A percentile compares a stretch with the other conserved stretches of the same genome.
These are phyloP conservation scores for Tachina grossa DNA, from an alignment of 2,888 invertebrate genomes.

Conservation along the genomic window DNA sequence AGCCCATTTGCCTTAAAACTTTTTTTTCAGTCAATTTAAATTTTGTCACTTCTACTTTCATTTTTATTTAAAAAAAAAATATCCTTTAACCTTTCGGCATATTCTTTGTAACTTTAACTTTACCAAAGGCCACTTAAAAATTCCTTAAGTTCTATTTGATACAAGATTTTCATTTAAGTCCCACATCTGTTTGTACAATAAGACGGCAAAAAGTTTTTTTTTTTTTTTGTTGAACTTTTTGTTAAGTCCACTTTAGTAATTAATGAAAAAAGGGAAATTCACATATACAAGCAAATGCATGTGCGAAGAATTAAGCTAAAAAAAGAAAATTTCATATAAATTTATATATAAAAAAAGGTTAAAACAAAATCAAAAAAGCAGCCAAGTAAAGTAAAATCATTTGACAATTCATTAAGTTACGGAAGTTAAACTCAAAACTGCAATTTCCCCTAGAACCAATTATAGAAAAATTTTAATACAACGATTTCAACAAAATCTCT, in stretches of 20 bases:
- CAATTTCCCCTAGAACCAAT: constrained; percentile 83
- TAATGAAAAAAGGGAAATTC: constrained; percentile 49
- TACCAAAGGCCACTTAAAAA: constrained; percentile 46
- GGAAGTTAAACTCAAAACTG: constrained; percentile 83
- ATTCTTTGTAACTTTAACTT: background rate
- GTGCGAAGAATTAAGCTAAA: background rate
- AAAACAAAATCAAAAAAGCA: constrained; percentile 38
- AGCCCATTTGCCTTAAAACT: no score
- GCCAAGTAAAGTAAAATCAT: constrained; percentile 77
- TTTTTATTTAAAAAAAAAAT: constrained; percentile 5
- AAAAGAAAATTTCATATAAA: constrained; percentile 30
- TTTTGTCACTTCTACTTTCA: background rate
- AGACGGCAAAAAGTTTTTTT: constrained; percentile 28
- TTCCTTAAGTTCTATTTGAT: constrained; percentile 10
- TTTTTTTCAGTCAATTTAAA: background rate
- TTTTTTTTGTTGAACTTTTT: constrained; percentile 38
- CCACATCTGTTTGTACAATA: constrained; percentile 9
- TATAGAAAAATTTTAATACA: constrained; percentile 82
- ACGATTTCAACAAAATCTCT: constrained; percentile 72
- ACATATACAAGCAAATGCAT: background rate
- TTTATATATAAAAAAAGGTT: constrained; percentile 15
- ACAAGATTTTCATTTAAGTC: constrained; percentile 31
- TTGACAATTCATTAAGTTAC: constrained; percentile 83
- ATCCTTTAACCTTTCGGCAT: background rate
- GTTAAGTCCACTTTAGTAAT: constrained; percentile 69